These are phyloP conservation scores for Rhogogaster chlorosoma DNA, from an alignment of 2,888 invertebrate species.

Conservation along the genomic window DNA sequence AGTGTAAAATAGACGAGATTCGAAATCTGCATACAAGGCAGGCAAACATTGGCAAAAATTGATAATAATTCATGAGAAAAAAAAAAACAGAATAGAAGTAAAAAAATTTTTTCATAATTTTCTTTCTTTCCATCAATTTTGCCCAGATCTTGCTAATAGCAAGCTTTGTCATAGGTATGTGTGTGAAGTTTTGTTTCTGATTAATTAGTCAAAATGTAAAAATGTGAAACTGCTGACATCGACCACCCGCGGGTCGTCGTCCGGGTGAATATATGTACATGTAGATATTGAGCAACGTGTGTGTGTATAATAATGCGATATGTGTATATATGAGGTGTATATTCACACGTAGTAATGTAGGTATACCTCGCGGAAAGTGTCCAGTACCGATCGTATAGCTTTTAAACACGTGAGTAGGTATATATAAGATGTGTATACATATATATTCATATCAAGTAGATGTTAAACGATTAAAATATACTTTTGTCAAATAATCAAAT, in stretches of 20 bases:
- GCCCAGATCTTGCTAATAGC: not conserved
- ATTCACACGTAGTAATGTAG: not conserved
- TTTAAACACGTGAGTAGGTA: not conserved
- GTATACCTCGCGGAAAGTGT: not conserved
- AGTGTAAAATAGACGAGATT: no score
- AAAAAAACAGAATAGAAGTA: no score
- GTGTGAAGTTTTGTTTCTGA: not conserved
- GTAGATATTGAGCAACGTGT: not conserved
- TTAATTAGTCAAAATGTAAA: slow-evolving; percentile 40
- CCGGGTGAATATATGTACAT: slow-evolving; percentile 14
- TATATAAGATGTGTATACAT: not conserved
- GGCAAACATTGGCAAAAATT: no score
- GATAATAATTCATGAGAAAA: no score
- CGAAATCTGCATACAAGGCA: no score
- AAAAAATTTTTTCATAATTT: no score
- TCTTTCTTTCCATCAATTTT: no score
- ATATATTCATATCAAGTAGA: not conserved
- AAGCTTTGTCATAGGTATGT: not conserved
- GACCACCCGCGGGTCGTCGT: slow-evolving; percentile 44
- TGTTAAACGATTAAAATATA: not conserved
- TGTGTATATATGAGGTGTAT: not conserved
- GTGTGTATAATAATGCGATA: no score
- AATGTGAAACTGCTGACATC: slow-evolving; percentile 44
- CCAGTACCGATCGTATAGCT: not conserved
- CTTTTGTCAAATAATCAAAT: slow-evolving; percentile 48